These are phyloP conservation scores for Oxygymnocypris stewartii DNA, from an alignment of 2,113 vertebrate genomes.

Conservation along the genomic window DNA sequence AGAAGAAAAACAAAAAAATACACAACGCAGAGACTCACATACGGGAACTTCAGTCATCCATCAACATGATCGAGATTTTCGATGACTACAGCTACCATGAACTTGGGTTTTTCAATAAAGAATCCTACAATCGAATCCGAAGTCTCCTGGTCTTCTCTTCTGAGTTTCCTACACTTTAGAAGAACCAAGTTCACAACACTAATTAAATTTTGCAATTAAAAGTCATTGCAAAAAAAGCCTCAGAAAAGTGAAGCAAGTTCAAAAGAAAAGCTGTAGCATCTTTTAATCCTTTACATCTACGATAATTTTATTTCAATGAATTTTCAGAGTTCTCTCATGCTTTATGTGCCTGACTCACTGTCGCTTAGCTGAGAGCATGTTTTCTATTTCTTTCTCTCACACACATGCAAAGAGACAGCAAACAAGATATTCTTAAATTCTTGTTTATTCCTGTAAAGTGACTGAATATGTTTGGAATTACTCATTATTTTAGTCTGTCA, in stretches of 20 bases:
- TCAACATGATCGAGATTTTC: no score
- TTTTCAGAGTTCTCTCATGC: not conserved
- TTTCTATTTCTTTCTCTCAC: not conserved
- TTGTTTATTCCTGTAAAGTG: not conserved
- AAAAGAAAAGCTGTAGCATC: not conserved
- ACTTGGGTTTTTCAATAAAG: no score
- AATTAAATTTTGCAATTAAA: not conserved
- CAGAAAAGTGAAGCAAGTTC: not conserved
- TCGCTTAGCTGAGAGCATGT: not conserved
- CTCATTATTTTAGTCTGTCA: not conserved
- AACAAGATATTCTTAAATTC: not conserved
- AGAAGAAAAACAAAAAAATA: no score
- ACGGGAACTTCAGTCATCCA: no score
- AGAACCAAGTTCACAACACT: no score
- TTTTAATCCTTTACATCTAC: not conserved
- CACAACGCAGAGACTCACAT: no score
- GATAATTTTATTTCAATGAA: no score
- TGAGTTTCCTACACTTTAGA: no score
- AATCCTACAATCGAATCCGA: no score
- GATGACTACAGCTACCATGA: no score
- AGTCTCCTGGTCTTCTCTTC: no score
- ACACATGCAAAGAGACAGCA: not conserved
- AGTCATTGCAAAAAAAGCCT: not conserved
- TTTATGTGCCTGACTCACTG: not conserved
- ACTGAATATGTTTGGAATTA: not conserved